Conservation (phyloP, 1,140 invertebrate species). For the Zaprionus lachaisei region DNA sequence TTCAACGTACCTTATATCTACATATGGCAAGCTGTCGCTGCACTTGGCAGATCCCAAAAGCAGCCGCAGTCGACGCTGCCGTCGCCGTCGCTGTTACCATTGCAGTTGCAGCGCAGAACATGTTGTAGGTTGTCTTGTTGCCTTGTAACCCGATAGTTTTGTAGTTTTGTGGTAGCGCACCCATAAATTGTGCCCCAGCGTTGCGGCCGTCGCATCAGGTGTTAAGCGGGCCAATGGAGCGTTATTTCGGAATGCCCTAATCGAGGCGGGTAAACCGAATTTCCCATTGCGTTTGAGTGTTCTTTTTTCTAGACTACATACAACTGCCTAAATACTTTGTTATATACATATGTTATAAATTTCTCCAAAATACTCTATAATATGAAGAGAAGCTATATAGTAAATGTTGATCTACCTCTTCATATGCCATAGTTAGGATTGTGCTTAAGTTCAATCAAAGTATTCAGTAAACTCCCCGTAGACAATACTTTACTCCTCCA, state of each 20-base stretch:
- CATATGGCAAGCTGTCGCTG: conserved; percentile 62
- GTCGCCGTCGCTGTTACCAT: neutral
- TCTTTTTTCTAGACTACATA: neutral
- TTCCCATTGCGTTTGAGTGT: neutral
- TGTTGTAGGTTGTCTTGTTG: conserved; percentile 82
- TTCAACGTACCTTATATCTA: conserved; percentile 61
- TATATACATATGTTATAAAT: neutral
- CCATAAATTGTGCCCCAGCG: conserved; percentile 69
- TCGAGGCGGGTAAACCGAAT: neutral
- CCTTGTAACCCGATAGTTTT: conserved; percentile 79
- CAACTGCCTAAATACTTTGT: neutral
- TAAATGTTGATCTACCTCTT: neutral
- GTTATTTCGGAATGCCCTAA: conserved; percentile 14
- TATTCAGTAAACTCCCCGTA: neutral
- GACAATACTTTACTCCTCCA: neutral
- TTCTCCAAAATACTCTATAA: neutral
- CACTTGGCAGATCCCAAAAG: conserved; percentile 43
- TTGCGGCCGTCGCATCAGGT: conserved; percentile 65
- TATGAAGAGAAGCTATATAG: neutral
- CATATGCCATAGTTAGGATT: neutral
- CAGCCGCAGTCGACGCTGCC: neutral
- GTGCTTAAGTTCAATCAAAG: neutral
- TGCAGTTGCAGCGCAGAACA: conserved; percentile 51
- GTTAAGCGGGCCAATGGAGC: conserved; percentile 66
- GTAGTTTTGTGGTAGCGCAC: conserved; percentile 81